Conservation (phyloP, 2,113 vertebrate genomes). For the Micromys minutus region DNA sequence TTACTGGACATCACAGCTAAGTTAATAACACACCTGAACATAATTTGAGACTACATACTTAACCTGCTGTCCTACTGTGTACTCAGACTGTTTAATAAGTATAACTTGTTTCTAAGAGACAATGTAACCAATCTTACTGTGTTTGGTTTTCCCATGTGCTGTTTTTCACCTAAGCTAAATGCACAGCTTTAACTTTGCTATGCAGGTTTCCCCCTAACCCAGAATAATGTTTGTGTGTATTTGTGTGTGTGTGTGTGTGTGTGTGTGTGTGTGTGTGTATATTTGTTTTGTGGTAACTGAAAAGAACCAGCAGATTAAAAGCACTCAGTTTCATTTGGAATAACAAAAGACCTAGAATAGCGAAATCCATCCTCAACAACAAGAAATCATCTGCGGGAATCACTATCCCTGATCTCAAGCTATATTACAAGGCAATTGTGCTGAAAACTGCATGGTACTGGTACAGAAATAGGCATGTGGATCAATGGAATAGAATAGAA, state of each 20-base stretch:
- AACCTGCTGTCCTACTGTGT: neutral
- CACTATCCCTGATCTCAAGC: no score
- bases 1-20: neutral
- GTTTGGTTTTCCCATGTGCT: neutral
- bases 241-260: neutral
- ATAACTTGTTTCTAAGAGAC: neutral
- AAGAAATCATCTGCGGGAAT: no score
- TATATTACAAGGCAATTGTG: no score
- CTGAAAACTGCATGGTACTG: no score
- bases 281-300: neutral
- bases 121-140: neutral
- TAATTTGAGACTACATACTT: neutral
- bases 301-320: neutral
- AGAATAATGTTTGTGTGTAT: neutral
- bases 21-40: neutral
- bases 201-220: neutral
- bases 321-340: no score
- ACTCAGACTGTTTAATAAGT: neutral
- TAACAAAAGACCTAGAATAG: no score
- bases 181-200: neutral
- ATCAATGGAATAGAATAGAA: no score
- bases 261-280: neutral
- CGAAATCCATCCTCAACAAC: no score
- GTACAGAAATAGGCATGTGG: no score
- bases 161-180: neutral